Conservation (phyloP, 1,140 invertebrate species). For the Cotesia typhae region DNA sequence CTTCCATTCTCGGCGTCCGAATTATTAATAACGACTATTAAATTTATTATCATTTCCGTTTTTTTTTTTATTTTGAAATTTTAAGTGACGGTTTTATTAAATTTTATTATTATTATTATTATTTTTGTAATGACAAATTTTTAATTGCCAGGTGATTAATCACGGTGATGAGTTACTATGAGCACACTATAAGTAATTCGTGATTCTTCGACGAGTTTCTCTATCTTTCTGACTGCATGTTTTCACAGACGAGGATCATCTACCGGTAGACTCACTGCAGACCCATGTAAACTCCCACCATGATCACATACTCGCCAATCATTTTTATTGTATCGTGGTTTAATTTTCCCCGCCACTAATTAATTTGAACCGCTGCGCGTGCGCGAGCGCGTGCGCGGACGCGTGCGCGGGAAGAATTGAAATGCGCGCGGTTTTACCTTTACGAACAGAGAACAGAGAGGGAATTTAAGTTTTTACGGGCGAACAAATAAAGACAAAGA, state of each 20-base stretch:
- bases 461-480: background rate
- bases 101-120: too few species aligned
- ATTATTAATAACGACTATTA: too few species aligned
- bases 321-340: background rate
- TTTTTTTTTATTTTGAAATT: too few species aligned
- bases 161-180: too few species aligned
- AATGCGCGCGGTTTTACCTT: too few species aligned
- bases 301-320: background rate
- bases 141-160: too few species aligned
- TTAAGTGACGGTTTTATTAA: too few species aligned
- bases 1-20: too few species aligned
- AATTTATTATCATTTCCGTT: too few species aligned
- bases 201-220: slow-evolving; percentile 6
- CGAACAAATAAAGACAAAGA: background rate
- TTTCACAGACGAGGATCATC: background rate
- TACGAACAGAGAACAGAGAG: background rate
- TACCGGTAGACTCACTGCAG: slow-evolving; percentile 21
- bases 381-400: background rate
- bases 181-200: background rate
- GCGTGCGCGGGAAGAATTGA: too few species aligned
- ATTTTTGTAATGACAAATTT: too few species aligned
- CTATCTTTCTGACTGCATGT: slow-evolving; percentile 25
- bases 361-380: background rate
- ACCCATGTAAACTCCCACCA: slow-evolving; percentile 13
- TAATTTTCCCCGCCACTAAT: slow-evolving; percentile 14